Evolutionary conservation across 2,797 vertebrate genomes (phyloP).

Genomic region (Danio albolineatus): DNA sequence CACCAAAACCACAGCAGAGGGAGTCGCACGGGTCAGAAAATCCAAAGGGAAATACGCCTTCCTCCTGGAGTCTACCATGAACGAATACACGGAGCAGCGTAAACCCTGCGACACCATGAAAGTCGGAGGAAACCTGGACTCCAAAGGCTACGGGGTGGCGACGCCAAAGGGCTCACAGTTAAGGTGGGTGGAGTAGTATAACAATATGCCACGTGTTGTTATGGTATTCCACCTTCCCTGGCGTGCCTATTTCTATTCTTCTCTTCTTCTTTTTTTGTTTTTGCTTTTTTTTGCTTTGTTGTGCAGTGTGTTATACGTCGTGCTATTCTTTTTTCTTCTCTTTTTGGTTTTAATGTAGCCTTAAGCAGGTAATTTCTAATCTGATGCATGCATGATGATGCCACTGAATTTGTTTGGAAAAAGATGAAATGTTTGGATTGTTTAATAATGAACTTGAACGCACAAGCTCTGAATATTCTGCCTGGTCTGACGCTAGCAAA

Average conservation of each 20-base stretch:
- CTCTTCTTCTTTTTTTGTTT: conserved; percentile 24
- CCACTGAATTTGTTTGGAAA: conserved; percentile 28
- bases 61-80: conserved; percentile 99
- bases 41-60: conserved; percentile 99
- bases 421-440: conserved; percentile 45
- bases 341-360: conserved; percentile 45
- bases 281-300: conserved; percentile 31
- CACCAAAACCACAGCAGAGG: conserved; percentile 96
- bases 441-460: conserved; percentile 22
- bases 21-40: conserved; percentile 96
- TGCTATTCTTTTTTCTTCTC: conserved; percentile 33
- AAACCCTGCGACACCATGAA: conserved; percentile 99
- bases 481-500: conserved; percentile 46
- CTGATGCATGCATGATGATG: conserved; percentile 51
- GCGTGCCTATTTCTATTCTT: conserved; percentile 82
- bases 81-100: conserved; percentile 99
- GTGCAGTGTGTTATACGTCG: conserved; percentile 32
- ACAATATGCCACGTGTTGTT: conserved; percentile 95
- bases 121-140: conserved; percentile 99
- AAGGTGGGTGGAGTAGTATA: conserved; percentile 99
- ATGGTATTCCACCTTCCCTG: conserved; percentile 99
- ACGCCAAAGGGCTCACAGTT: conserved; percentile 99
- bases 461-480: conserved; percentile 51
- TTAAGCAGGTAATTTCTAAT: conserved; percentile 41
- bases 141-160: conserved; percentile 98